phyloP scores from a whole-genome alignment of 1,140 invertebrate genomes.

The Drosophila grimshawi region DNA sequence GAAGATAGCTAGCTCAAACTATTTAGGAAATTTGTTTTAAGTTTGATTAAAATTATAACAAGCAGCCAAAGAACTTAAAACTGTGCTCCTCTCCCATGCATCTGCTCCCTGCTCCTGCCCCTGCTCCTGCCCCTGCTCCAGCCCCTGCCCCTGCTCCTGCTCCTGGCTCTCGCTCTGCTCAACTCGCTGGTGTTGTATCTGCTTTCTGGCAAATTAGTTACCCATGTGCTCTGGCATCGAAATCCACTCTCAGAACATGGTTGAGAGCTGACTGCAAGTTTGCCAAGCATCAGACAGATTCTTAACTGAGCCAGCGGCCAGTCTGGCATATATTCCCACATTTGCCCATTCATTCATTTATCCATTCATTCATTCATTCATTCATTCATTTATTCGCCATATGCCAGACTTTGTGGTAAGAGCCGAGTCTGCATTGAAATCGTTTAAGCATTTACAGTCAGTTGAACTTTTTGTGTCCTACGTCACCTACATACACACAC shows the following conservation, averaged over 20 bases:
- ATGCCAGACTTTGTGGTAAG: slow-evolving; percentile 53
- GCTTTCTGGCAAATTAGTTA: slow-evolving; percentile 42
- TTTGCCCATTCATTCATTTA: slow-evolving; percentile 59
- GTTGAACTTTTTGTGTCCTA: slow-evolving; percentile 73
- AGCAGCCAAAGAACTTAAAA: slow-evolving; percentile 36
- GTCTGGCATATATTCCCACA: slow-evolving; percentile 28
- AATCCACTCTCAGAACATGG: not conserved
- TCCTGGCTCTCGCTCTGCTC: not conserved
- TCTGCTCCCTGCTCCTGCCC: not conserved
- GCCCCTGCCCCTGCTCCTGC: not conserved
- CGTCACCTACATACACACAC: slow-evolving; percentile 54
- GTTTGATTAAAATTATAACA: slow-evolving; percentile 63
- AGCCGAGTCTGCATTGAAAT: slow-evolving; percentile 75
- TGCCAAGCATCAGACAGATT: slow-evolving; percentile 1
- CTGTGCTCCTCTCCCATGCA: not conserved
- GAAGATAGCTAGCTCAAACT: slow-evolving; percentile 41
- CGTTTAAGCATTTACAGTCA: slow-evolving; percentile 82
- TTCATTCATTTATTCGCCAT: slow-evolving; percentile 2
- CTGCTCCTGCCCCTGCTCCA: not conserved
- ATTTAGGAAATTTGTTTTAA: slow-evolving; percentile 61
- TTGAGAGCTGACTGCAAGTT: not conserved
- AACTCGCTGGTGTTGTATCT: not conserved
- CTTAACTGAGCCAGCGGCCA: slow-evolving; percentile 19
- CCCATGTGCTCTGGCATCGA: slow-evolving; percentile 39
- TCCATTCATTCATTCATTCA: slow-evolving; percentile 19